phyloP scores from a whole-genome alignment of 2,113 vertebrate genomes.

The Neogobius melanostomus region DNA sequence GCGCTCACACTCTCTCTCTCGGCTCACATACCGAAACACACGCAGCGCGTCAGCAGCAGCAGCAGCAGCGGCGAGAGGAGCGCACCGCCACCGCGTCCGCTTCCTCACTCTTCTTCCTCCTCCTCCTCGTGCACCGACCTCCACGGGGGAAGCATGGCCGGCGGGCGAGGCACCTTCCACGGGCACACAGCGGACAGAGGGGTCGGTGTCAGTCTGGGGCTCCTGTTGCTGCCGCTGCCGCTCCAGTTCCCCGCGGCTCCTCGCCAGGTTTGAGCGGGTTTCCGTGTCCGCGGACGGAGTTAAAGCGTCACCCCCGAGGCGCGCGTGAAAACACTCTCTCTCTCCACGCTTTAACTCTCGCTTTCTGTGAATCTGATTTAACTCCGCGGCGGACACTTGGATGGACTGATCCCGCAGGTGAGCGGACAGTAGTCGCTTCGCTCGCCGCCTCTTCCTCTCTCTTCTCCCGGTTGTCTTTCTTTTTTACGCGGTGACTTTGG shows the following conservation, averaged over 20 bases:
- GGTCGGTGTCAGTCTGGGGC: slow-evolving; percentile 77
- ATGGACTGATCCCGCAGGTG: too few relatives aligned
- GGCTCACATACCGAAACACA: slow-evolving; percentile 57
- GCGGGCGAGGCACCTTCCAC: slow-evolving; percentile 68
- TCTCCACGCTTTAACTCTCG: too few relatives aligned
- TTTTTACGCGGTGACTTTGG: too few relatives aligned
- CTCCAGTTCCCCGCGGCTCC: neutral
- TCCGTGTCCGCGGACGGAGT: neutral
- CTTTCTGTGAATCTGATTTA: too few relatives aligned
- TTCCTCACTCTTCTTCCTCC: neutral
- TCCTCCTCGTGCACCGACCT: slow-evolving; percentile 1
- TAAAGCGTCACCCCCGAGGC: neutral
- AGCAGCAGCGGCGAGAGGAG: slow-evolving; percentile 2
- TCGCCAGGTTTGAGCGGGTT: neutral
- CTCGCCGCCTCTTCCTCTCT: too few relatives aligned
- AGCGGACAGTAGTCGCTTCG: too few relatives aligned
- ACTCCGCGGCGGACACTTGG: too few relatives aligned
- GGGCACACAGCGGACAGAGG: slow-evolving; percentile 81
- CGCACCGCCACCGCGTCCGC: too few relatives aligned
- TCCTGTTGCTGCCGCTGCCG: slow-evolving; percentile 9
- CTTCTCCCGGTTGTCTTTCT: too few relatives aligned
- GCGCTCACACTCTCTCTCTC: neutral
- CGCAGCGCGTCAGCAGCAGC: slow-evolving; percentile 21
- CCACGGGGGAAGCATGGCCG: slow-evolving; percentile 59
- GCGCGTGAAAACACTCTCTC: neutral